Evolutionary conservation across 2,113 vertebrate species (phyloP).

Genomic region (Tinamus guttatus): DNA sequence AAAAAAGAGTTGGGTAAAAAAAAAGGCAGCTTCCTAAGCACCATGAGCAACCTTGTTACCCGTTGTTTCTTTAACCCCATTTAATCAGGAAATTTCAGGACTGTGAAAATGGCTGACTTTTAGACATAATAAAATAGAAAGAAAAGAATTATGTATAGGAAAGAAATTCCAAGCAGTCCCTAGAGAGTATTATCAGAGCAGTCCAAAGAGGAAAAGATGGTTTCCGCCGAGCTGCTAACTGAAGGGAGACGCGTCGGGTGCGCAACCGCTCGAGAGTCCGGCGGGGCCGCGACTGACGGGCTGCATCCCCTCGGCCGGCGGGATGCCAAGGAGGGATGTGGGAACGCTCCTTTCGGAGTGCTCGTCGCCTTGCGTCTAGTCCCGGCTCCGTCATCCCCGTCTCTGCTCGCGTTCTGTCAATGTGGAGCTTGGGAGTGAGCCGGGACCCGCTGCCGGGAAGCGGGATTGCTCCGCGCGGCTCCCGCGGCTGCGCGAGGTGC

Average conservation of each 20-base stretch:
- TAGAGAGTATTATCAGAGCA: neutral
- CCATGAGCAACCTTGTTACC: neutral
- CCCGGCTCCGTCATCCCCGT: neutral
- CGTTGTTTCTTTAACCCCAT: neutral
- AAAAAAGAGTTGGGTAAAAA: neutral
- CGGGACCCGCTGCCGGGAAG: too few species aligned
- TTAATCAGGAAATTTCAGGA: neutral
- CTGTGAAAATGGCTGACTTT: neutral
- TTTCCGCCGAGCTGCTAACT: neutral
- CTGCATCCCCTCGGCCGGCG: neutral
- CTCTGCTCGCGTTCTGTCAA: too few species aligned
- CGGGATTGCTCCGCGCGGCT: accelerated
- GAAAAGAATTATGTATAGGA: neutral
- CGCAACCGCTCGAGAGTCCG: accelerated
- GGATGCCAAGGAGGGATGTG: neutral
- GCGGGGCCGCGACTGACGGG: neutral
- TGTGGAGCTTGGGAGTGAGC: neutral
- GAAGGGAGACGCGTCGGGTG: neutral
- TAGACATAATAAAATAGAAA: neutral
- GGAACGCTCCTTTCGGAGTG: neutral
- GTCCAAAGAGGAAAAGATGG: neutral
- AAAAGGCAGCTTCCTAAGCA: neutral
- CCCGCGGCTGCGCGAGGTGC: neutral
- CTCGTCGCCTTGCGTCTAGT: neutral
- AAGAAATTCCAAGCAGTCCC: neutral